phyloP scores from a whole-genome alignment of 2,888 invertebrate species.

The Phortica magna region DNA sequence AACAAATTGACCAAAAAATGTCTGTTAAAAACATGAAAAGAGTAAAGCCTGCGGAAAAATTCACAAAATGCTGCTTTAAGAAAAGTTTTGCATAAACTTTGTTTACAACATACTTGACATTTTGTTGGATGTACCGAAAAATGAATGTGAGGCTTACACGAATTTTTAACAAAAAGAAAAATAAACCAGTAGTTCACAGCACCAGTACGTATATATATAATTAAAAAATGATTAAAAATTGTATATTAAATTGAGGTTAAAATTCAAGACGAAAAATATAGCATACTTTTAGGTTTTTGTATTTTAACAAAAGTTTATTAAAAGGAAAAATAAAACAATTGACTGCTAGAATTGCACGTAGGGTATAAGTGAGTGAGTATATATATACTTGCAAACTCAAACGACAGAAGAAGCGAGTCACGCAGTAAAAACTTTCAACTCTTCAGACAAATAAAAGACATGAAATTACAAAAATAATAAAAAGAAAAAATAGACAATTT shows the following conservation, averaged over 20 bases:
- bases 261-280: no score
- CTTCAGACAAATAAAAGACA: constrained; percentile 46
- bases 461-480: constrained; percentile 52
- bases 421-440: constrained; percentile 59
- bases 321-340: constrained; percentile 40
- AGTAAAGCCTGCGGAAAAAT: not conserved
- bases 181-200: no score
- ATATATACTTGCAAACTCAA: constrained; percentile 49
- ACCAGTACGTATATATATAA: no score
- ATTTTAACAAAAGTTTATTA: not conserved
- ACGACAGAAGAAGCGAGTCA: constrained; percentile 61
- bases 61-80: constrained; percentile 56
- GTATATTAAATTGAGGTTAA: no score
- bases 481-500: constrained; percentile 51
- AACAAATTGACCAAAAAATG: not conserved
- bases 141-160: constrained; percentile 37
- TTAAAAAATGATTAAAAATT: no score
- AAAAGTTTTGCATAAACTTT: constrained; percentile 64
- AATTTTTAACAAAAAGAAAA: constrained; percentile 32
- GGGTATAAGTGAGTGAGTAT: not conserved
- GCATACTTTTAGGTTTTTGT: no score
- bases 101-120: constrained; percentile 59
- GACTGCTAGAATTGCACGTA: not conserved
- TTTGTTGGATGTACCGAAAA: not conserved
- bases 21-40: not conserved